phyloP scores from a whole-genome alignment of 2,888 invertebrate species.

The Clanis bilineata region DNA sequence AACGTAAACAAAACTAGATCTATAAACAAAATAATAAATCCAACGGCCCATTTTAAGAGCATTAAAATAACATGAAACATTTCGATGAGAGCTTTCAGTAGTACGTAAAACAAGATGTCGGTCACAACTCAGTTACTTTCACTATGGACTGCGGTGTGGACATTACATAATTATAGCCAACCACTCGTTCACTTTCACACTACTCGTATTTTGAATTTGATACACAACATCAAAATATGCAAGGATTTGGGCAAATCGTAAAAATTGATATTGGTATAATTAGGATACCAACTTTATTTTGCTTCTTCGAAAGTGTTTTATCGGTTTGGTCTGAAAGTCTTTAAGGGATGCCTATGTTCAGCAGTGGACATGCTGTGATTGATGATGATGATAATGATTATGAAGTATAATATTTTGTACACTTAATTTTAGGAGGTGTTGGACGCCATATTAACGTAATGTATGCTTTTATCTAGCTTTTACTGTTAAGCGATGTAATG shows the following conservation, averaged over 20 bases:
- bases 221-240: neutral
- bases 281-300: too few relatives aligned
- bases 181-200: neutral
- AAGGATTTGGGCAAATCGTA: neutral
- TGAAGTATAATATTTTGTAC: too few relatives aligned
- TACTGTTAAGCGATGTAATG: too few relatives aligned
- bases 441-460: too few relatives aligned
- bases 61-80: constrained; percentile 20
- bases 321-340: too few relatives aligned
- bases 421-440: too few relatives aligned
- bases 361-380: too few relatives aligned
- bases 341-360: too few relatives aligned
- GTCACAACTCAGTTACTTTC: constrained; percentile 45
- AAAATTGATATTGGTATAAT: too few relatives aligned
- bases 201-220: neutral
- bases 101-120: constrained; percentile 36
- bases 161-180: neutral
- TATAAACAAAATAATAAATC: neutral
- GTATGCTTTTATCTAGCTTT: too few relatives aligned
- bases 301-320: too few relatives aligned
- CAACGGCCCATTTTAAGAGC: neutral
- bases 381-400: too few relatives aligned
- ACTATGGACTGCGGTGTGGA: constrained; percentile 41
- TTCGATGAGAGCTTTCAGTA: constrained; percentile 29
- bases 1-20: neutral